A percentile compares a stretch with the other conserved stretches of the same genome.
Evolutionary conservation across 2,113 vertebrate species (phyloP).

Genomic region (Anarrhichthys ocellatus): DNA sequence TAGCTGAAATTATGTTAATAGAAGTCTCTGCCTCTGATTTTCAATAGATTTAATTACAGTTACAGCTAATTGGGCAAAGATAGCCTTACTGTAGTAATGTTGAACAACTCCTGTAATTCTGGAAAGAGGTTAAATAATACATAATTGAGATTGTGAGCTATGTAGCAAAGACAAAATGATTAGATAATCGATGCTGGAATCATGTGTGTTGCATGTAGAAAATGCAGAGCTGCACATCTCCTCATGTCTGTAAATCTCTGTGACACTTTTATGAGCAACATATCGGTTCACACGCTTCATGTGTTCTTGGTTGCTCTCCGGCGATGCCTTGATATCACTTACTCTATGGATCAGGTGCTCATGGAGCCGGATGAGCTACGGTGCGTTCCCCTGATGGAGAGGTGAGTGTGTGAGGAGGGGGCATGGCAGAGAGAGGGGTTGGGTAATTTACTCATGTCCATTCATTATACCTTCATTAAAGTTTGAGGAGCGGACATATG

Average conservation of each 20-base stretch:
- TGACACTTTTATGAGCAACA: slow-evolving; percentile 80
- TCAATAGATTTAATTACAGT: slow-evolving; percentile 50
- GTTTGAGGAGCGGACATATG: slow-evolving; percentile 76
- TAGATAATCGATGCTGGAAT: not conserved
- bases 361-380: slow-evolving; percentile 66
- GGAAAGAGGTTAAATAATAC: not conserved
- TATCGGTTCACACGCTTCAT: slow-evolving; percentile 81
- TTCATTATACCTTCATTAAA: slow-evolving; percentile 84
- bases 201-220: not conserved
- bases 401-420: slow-evolving; percentile 1
- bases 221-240: slow-evolving; percentile 39
- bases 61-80: slow-evolving; percentile 34
- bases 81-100: slow-evolving; percentile 2
- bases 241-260: slow-evolving; percentile 71
- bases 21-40: slow-evolving; percentile 34
- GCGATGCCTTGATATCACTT: slow-evolving; percentile 75
- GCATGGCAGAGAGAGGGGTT: slow-evolving; percentile 44
- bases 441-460: slow-evolving; percentile 81
- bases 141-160: not conserved
- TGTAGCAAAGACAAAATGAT: not conserved
- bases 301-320: slow-evolving; percentile 60
- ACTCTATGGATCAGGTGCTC: slow-evolving; percentile 80
- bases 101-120: slow-evolving; percentile 9
- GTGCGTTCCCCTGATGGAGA: slow-evolving; percentile 37
- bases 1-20: slow-evolving; percentile 40